Evolutionary conservation across 2,797 vertebrate genomes (phyloP).

Genomic region (Clarias laeviceps): DNA sequence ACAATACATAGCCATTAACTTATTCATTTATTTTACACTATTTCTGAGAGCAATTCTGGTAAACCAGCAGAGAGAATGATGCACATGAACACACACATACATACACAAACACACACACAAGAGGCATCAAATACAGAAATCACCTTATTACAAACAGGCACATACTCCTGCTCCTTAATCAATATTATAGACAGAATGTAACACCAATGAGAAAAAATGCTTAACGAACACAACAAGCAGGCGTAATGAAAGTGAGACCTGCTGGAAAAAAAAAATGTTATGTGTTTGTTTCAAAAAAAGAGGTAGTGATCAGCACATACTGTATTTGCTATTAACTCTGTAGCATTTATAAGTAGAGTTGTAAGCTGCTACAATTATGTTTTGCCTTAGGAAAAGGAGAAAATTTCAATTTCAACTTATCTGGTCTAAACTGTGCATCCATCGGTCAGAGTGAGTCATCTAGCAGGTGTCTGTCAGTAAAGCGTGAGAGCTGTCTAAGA

Average conservation of each 20-base stretch:
- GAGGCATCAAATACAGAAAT: background rate
- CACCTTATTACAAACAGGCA: background rate
- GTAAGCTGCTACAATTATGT: background rate
- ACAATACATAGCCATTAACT: background rate
- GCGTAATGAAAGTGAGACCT: background rate
- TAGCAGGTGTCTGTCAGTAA: background rate
- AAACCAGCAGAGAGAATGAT: background rate
- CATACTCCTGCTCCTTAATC: background rate
- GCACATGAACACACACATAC: background rate
- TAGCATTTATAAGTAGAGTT: background rate
- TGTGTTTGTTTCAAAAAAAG: background rate
- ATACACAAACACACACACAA: background rate
- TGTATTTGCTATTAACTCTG: background rate
- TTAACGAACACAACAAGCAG: background rate
- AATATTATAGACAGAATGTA: background rate
- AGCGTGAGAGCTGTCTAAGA: background rate
- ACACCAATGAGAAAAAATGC: background rate
- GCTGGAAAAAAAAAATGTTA: background rate
- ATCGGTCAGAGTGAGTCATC: constrained; percentile 1
- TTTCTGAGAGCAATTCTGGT: background rate
- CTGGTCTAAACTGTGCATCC: background rate
- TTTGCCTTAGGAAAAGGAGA: background rate
- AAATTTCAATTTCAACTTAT: background rate
- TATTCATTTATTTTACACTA: background rate
- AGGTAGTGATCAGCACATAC: too few relatives aligned